Base-by-base conservation (phyloP, 2,113 vertebrate species). In the Hypocryptadius cinnamomeus region DNA sequence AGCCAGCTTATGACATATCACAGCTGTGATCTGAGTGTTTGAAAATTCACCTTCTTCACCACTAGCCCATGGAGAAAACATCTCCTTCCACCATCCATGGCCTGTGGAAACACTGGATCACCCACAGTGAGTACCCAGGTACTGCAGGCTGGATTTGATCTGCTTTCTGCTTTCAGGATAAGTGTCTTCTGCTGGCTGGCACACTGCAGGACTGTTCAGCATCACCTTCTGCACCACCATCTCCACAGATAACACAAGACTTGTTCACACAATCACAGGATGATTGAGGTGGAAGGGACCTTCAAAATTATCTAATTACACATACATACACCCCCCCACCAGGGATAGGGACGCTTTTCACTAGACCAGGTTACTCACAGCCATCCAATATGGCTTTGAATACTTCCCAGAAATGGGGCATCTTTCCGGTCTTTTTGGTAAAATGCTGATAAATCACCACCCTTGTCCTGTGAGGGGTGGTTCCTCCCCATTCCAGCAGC, bases 401-500 rank as follows among this genome's bases (percentile, higher is more conserved):
- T 35, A 42, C 8, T 48, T 33, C 15, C 48, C 56, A 83, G 18
- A 37, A 8, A 28, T 4, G 56, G 27, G 18, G 13, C 27, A 83
- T 7, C 56, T 77, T 70, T 27, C 30, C 39, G 33, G 12, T 59
- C 19, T 66, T 59, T 64, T 31, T 23, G 8, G 9, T 53, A 45
- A 91, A 82, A 70, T n/a, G 12, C 11, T 90, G 37, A 31, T 10
- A 63, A 61, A 70, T 37, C 37, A 70, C 11, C n/a, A n/a, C 2
- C 16, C 10, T 44, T 51, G 5, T 11, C 15, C 65, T 44, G 10
- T 0, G 0, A 30, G 10, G 10, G 1, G 3, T 50, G 25, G 4
- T 22, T 59, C 10, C 15, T 2, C 13, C 11, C 2, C 4, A 8
- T 17, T 76, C 44, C 44, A 60, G 31, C 48, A 53, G 24, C 11